Percentiles rank a stretch among this genome's conserved stretches.
These are phyloP conservation scores for Aurelia coerulea DNA, from an alignment of 30 jellyfish, hydroid and myxozoan genomes.

Conservation along the genomic window DNA sequence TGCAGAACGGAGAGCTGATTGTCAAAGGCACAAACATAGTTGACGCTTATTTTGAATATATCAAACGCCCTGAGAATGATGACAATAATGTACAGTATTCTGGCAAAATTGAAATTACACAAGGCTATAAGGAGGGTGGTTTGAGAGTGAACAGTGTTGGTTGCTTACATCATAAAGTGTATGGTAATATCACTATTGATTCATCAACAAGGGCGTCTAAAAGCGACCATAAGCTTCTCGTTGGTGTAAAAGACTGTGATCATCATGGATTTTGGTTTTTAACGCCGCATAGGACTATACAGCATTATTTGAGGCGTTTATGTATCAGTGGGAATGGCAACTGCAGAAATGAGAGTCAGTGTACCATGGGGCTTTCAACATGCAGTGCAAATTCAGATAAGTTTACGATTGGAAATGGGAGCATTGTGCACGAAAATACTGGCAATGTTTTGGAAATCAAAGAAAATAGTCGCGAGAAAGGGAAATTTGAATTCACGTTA, in stretches of 20 bases:
- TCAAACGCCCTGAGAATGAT: conserved; percentile 54
- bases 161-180: background rate
- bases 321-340: background rate
- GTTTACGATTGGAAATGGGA: background rate
- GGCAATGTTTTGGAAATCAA: background rate
- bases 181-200: background rate
- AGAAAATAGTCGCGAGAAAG: background rate
- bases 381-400: background rate
- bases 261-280: conserved; percentile 11
- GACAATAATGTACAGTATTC: conserved; percentile 39
- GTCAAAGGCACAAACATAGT: conserved; percentile 25
- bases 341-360: background rate
- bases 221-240: background rate
- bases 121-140: background rate
- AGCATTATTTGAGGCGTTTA: conserved; percentile 1
- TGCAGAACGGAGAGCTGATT: conserved; percentile 28
- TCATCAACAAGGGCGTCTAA: background rate
- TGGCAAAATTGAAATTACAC: background rate
- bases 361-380: background rate
- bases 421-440: background rate
- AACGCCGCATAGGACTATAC: conserved; percentile 10
- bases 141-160: conserved; percentile 21
- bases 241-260: background rate
- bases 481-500: background rate
- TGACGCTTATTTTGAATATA: conserved; percentile 51